A percentile compares a stretch with the other conserved stretches of the same genome.
Evolutionary conservation across 2,888 invertebrate genomes (phyloP).

Genomic region (Iphiclides podalirius): DNA sequence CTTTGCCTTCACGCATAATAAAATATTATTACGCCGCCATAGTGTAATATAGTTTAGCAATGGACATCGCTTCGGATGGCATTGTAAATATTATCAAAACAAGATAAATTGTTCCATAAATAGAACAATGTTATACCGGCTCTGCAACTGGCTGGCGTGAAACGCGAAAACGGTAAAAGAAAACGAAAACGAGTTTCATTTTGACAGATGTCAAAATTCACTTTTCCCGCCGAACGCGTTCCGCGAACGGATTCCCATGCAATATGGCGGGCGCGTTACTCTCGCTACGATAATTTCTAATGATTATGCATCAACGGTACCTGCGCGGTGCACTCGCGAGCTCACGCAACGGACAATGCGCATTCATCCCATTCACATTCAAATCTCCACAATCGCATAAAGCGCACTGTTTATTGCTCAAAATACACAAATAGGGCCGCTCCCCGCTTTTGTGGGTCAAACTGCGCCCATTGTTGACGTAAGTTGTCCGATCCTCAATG

Average conservation of each 20-base stretch:
- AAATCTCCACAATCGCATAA: slow-evolving; percentile 75
- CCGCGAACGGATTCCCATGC: slow-evolving; percentile 61
- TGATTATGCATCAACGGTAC: slow-evolving; percentile 73
- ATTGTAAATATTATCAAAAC: too few species aligned
- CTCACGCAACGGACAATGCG: slow-evolving; percentile 77
- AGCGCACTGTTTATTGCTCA: slow-evolving; percentile 79
- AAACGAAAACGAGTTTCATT: slow-evolving; percentile 29
- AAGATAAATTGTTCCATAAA: too few species aligned
- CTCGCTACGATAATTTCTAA: slow-evolving; percentile 66
- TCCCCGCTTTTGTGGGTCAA: slow-evolving; percentile 72
- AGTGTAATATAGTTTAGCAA: not conserved
- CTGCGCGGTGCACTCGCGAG: slow-evolving; percentile 73
- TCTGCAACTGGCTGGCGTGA: slow-evolving; percentile 12
- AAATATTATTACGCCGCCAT: slow-evolving; percentile 4
- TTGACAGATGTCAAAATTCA: slow-evolving; percentile 54
- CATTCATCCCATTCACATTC: slow-evolving; percentile 72
- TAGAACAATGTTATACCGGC: not conserved
- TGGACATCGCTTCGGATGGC: too few species aligned
- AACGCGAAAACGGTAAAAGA: slow-evolving; percentile 16
- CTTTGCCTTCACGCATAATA: slow-evolving; percentile 15
- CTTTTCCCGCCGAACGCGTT: slow-evolving; percentile 61
- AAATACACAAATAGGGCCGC: slow-evolving; percentile 75
- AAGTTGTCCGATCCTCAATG: slow-evolving; percentile 67
- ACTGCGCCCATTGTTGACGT: slow-evolving; percentile 66
- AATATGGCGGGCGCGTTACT: slow-evolving; percentile 43